phyloP scores from a whole-genome alignment of 2,888 invertebrate species.

The Ichneumoninae sp. region DNA sequence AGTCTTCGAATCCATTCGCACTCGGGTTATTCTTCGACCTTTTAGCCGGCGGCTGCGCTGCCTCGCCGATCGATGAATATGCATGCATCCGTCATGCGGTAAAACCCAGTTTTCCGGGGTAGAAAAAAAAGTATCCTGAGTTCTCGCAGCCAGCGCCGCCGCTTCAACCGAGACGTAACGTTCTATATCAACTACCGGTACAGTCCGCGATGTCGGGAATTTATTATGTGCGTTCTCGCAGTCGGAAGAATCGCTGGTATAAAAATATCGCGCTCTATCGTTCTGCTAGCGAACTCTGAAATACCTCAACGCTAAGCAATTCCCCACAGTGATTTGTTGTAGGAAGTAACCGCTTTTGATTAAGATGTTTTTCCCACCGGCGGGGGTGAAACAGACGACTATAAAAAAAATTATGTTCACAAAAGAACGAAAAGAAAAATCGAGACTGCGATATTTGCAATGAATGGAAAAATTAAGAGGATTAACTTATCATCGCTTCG shows the following conservation, averaged over 20 bases:
- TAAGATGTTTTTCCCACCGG: neutral
- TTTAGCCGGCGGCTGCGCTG: neutral
- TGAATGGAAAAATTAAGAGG: no score
- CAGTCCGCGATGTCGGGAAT: neutral
- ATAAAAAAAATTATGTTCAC: neutral
- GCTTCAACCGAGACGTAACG: constrained; percentile 45
- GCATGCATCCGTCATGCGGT: constrained; percentile 52
- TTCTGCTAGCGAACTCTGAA: constrained; percentile 77
- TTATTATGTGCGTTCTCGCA: constrained; percentile 43
- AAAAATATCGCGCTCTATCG: constrained; percentile 76
- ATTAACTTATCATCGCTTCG: no score
- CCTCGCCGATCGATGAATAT: constrained; percentile 53
- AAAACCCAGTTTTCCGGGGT: constrained; percentile 50
- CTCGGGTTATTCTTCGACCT: constrained; percentile 5
- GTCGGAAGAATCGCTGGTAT: constrained; percentile 49
- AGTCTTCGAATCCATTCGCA: constrained; percentile 31
- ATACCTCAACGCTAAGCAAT: constrained; percentile 74
- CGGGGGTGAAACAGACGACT: neutral
- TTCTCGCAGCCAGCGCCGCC: constrained; percentile 13
- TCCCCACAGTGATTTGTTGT: constrained; percentile 68
- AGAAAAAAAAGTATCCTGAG: constrained; percentile 26
- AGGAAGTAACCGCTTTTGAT: constrained; percentile 5
- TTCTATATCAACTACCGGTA: constrained; percentile 24
- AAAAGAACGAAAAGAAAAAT: no score
- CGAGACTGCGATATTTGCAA: no score